Evolutionary conservation across 2,888 invertebrate species (phyloP), one percentile per base, ranked within the genome.

Genomic region (Eledona agricola): DNA sequence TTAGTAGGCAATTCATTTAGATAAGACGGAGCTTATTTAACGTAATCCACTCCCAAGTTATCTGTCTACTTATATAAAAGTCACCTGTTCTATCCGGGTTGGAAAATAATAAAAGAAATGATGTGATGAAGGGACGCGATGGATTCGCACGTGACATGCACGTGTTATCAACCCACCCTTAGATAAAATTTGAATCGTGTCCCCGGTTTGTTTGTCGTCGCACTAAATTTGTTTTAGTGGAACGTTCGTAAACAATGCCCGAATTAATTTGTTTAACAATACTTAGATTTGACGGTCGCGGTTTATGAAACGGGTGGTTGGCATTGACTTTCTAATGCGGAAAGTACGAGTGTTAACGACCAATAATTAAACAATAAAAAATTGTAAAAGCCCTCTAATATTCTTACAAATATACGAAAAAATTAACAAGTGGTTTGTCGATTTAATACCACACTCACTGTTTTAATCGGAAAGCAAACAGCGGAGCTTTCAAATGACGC

Each of bases 81-180:
- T n/a, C 28, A 10, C 28, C 11, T n/a, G 28, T 28, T 7, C n/a
- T n/a, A n/a, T n/a, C n/a, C n/a, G n/a, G n/a, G n/a, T n/a, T n/a
- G n/a, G n/a, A n/a, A n/a, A 42, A 16, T 42, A 37, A 47, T 22
- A 28, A 28, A 11, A 28, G 28, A 37, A 47, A 37, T 35, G 37
- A 22, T 47, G 19, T 22, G 19, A 37, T 37, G 17, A 12, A 17
- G 22, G 19, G 11, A 20, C 20, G 29, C 35, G 23, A 32, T 12
- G 25, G 32, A 15, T 15, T 28, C 22, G 32, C 47, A 47, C 47
- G 37, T 47, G 35, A 20, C 23, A 13, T 20, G 29, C 47, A 47
- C 47, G 47, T 47, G 46, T 19, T 26, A 12, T 31, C 35, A 26
- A 29, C 37, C 10, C 35, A 12, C 37, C 23, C 32, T 17, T 37